Evolutionary conservation across 1,140 invertebrate genomes (phyloP).

Genomic region (Bombus sibiricus): DNA sequence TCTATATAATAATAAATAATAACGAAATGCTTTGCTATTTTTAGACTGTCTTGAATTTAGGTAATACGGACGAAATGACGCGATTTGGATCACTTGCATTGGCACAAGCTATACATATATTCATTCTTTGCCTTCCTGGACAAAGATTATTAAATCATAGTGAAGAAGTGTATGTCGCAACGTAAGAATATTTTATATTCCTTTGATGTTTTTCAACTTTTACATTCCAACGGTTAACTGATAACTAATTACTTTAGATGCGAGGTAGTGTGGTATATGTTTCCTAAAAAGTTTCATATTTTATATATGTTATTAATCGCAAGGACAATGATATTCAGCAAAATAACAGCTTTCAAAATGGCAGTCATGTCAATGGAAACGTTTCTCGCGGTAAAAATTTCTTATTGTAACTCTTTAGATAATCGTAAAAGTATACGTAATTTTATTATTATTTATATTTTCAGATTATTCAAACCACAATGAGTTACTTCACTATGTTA

Average conservation of each 20-base stretch:
- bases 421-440: not conserved
- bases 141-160: constrained; percentile 18
- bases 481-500: constrained; percentile 23
- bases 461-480: constrained; percentile 11
- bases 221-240: not conserved
- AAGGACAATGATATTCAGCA: not conserved
- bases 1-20: no score
- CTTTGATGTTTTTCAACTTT: not conserved
- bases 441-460: not conserved
- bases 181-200: not conserved
- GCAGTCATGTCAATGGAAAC: not conserved
- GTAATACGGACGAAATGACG: not conserved
- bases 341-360: constrained; percentile 2
- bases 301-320: not conserved
- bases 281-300: not conserved
- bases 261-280: not conserved
- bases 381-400: not conserved
- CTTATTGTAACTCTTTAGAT: not conserved
- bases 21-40: not conserved
- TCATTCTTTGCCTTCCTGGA: constrained; percentile 8
- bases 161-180: not conserved
- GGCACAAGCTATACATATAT: not conserved
- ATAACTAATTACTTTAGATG: not conserved
- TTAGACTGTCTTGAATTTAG: constrained; percentile 6
- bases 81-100: constrained; percentile 1